Evolutionary conservation across 2,113 vertebrate genomes (phyloP).

Genomic region (Alethe castanea): DNA sequence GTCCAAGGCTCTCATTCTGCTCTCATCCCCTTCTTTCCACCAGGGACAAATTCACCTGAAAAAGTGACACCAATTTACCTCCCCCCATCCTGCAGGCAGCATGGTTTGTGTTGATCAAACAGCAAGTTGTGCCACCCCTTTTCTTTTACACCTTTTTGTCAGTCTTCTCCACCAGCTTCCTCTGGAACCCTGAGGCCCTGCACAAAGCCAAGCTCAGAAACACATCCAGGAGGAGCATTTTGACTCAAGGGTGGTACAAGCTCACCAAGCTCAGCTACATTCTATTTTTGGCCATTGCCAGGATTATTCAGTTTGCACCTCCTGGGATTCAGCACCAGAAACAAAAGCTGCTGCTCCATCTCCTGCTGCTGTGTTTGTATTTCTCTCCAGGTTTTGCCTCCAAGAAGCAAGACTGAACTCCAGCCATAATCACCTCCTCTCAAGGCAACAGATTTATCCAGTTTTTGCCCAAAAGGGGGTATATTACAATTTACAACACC

Average conservation of each 20-base stretch:
- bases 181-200: not conserved
- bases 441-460: not conserved
- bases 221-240: not conserved
- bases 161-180: not conserved
- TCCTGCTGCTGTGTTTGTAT: not conserved
- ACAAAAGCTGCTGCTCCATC: not conserved
- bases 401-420: not conserved
- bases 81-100: accelerated
- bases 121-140: accelerated
- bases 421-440: not conserved
- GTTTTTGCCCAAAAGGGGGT: not conserved
- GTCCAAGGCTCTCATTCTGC: accelerated
- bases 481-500: not conserved
- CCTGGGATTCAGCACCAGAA: not conserved
- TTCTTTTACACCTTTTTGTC: not conserved
- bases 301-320: not conserved
- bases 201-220: not conserved
- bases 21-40: not conserved
- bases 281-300: not conserved
- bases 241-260: not conserved
- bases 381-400: not conserved
- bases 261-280: not conserved
- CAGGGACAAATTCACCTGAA: not conserved
- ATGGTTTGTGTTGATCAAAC: accelerated
- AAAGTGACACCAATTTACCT: not conserved